Base-by-base conservation (phyloP, 2,888 invertebrate species). In the Drosophila neonasuta region DNA sequence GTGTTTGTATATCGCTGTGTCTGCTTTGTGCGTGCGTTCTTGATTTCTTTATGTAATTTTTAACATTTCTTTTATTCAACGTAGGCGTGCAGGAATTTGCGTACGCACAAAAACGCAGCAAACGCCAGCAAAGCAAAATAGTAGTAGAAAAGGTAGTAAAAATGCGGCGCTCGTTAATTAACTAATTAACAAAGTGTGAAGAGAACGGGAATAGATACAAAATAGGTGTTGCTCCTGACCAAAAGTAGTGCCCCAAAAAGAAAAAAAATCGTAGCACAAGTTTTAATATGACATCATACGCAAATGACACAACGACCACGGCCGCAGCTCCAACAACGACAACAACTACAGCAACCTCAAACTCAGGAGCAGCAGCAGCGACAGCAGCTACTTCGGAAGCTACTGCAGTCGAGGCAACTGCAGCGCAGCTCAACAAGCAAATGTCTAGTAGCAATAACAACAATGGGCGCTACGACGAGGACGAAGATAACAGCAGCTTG, bases 201-300 rank as follows among this genome's bases (percentile, higher is more conserved):
- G 67, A 60, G 52, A 63, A 65, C 48, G 49, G 20, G 15, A 39
- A 64, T 29, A 56, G 36, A 36, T 36, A 36, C 36, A 4, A 10
- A 34, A 67, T 34, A 84, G 80, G 85, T 74, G 82, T 72, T 52
- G 55, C 44, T 49, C 49, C 36, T 41, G 44, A 24, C 44, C 36
- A 68, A 7, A 7, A 42, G 24, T 52, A 49, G 46, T 52, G 32
- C 49, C 59, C 29, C 24, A 24, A 24, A 24, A 24, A 24, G 6
- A 6, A 24, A 24, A 34, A 59, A 62, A 56, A 57, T 55, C 44
- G 68, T 20, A 49, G 49, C 41, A 36, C 62, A 64, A 66, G 60
- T 55, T 77, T 77, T 81, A 72, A 71, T 65, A 81, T 81, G 81
- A 81, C 81, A 86, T 81, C 81, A 81, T 81, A 81, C 83, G 81